Evolutionary conservation across 1,140 invertebrate species (phyloP), one percentile per base, ranked within the genome.

Genomic region (Drosophila aff.): DNA sequence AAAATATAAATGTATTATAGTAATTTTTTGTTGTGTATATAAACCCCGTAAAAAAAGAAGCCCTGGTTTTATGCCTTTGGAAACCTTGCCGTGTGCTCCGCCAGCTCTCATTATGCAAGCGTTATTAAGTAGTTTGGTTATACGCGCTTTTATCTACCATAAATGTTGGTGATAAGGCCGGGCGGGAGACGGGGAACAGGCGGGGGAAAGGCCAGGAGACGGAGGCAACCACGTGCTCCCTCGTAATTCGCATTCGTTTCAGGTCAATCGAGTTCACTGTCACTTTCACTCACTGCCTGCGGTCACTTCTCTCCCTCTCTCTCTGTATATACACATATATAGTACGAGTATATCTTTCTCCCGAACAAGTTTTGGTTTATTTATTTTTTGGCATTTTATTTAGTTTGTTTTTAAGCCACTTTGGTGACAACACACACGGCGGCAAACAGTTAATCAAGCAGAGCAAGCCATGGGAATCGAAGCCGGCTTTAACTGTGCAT

Each of bases 221-320:
- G 7, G 36, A 47, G 57, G n/a, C 47, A 59, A 44, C 72, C 74
- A 76, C 74, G 74, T 76, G 74, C 74, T 63, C 23, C 31, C 9
- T 26, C 31, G 60, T 0, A 38, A 44, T 73, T 76, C 63, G 53
- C 26, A 73, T 73, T 58, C 63, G 55, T 59, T 76, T 58, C 71
- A 66, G 90, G 84, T 91, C 84, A 91, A 63, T 76, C 38, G 76
- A 86, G 89, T 91, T 91, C 90, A 91, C 89, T 90, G 81, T 83
- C 84, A 80, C 83, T 86, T 87, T 86, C 83, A 86, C 83, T 83
- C 52, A 62, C n/a, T 60, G 58, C 21, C 57, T 55, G 33, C 9
- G 53, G 21, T 55, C 21, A 36, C 21, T 36, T 40, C 9, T 57
- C 53, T 40, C 15, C 11, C 50, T 13, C n/a, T 16, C 47, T 18